Evolutionary conservation across 1,140 invertebrate genomes (phyloP), one percentile per base, ranked within the genome.

Genomic region (Drosophila quadrilineata): DNA sequence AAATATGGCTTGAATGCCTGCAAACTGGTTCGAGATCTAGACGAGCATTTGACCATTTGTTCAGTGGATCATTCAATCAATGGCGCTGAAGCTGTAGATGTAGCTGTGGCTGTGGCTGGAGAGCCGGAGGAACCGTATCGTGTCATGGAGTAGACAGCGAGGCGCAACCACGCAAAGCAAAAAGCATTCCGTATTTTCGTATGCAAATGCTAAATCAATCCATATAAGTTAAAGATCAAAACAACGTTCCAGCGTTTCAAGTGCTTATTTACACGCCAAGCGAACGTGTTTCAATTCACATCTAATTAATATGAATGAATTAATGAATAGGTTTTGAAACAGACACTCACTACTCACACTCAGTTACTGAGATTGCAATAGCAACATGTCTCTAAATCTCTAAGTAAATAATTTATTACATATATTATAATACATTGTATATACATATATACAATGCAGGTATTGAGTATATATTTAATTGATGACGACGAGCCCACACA

Each of bases 221-320:
- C 63, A 70, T 72, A 84, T 77, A 85, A 56, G 71, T 29, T n/a
- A 53, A 65, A 49, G 43, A 36, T 52, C 53, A 50, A 31, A 38
- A 53, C 57, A 40, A 54, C n/a, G 52, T 70, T 65, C 45, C 60
- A 58, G 65, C 54, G 38, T 36, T 22, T 50, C 63, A 36, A 64
- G 46, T 56, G 43, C 38, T 54, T 54, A 54, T 54, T 77, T 63
- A 77, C 60, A 76, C 50, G 65, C 60, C 49, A 53, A 38, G 6
- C 38, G 66, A 84, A 70, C 66, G 74, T 85, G 79, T 85, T 64
- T 71, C 54, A 68, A 84, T 77, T 85, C 74, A 75, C 67, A 72
- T 68, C 66, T 85, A 75, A 86, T 86, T 85, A 79, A 86, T 75
- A 50, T 68, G 71, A 84, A 82, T 77, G 75, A 72, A 77, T 46